phyloP scores from a whole-genome alignment of 2,888 invertebrate species.

The Tanypteryx hageni region DNA sequence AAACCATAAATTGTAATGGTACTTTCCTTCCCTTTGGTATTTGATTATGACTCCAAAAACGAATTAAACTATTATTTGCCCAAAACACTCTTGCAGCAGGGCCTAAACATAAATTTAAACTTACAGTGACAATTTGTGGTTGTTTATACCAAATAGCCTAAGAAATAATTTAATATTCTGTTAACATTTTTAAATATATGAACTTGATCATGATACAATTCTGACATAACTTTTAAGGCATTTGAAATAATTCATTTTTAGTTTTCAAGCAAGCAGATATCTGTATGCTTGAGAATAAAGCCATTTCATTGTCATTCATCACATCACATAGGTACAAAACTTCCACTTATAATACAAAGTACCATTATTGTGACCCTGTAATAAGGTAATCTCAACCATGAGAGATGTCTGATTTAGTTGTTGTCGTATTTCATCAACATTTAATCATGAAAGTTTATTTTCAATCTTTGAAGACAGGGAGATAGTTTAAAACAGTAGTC shows the following conservation, averaged over 20 bases:
- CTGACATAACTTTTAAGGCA: background rate
- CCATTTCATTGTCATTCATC: background rate
- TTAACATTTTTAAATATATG: background rate
- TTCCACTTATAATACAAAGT: background rate
- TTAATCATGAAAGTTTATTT: background rate
- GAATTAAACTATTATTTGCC: background rate
- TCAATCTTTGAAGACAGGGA: constrained; percentile 8
- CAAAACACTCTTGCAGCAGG: background rate
- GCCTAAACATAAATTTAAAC: background rate
- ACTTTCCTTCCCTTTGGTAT: background rate
- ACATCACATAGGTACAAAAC: constrained; percentile 41
- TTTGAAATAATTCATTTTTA: too few species aligned
- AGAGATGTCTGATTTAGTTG: constrained; percentile 2
- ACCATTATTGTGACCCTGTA: constrained; percentile 45
- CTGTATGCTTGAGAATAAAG: constrained; percentile 4
- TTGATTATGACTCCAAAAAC: background rate
- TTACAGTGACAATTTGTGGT: background rate
- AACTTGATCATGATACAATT: background rate
- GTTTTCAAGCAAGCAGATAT: background rate
- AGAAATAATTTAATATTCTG: background rate
- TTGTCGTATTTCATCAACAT: background rate
- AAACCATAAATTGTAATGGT: background rate
- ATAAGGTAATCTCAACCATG: constrained; percentile 16
- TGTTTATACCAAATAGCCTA: background rate
- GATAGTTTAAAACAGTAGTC: background rate